Evolutionary conservation across 2,888 invertebrate genomes (phyloP), one percentile per base, ranked within the genome.

Genomic region (Dynastes hyllus): DNA sequence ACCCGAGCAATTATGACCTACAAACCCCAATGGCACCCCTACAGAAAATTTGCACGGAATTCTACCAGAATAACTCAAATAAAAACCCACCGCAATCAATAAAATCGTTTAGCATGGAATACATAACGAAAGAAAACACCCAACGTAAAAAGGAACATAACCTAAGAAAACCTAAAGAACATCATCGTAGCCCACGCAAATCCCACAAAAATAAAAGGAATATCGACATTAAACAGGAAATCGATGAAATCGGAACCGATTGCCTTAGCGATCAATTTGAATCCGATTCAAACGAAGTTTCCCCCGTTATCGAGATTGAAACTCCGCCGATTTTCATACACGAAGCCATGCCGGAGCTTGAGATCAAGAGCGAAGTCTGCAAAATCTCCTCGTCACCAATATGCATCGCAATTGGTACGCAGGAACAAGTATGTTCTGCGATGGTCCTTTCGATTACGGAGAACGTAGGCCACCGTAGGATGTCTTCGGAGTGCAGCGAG

Each of bases 401-500:
- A 66, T 66, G 78, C 13, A 78, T 78, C n/a, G 16, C 78, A n/a
- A 78, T 80, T 22, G 67, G 78, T 22, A 70, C 78, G 1, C 77
- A 61, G 3, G 80, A 81, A 71, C 65, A 76, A 5, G 37, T 78
- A 5, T 3, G 32, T 8, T 63, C 76, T 2, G 75, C 73, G 11
- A 27, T 82, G 22, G 71, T 79, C 37, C 69, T 79, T 3, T 81
- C 82, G 3, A 77, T 79, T 55, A 80, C 80, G 0, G 61, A 78
- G 40, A 78, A 70, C 69, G 16, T 69, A 29, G 22, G 70, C 13
- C 75, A 67, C 40, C 69, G 58, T 37, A 83, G 89, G 2, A 83
- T 85, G 58, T 83, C 88, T 1, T 91, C 91, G 0, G 91, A 91
- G 71, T 92, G 91, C n/a, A 92, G 92, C 0, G 92, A 92, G 84